Base-by-base conservation (phyloP, 2,797 vertebrate species). In the Tolypeutes matacus region DNA sequence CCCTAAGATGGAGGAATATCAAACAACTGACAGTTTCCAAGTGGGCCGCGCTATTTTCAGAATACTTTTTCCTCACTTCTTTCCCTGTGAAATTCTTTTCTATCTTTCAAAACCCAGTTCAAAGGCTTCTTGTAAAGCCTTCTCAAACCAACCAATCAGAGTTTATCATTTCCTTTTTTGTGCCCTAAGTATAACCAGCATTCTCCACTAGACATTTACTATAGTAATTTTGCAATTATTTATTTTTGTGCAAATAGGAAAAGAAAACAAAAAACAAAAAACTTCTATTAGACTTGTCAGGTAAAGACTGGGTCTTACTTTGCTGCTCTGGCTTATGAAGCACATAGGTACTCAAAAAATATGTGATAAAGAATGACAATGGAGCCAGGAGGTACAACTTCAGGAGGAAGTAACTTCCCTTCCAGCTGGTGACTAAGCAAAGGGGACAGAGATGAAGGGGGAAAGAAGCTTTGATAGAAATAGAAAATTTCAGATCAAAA, bases 361-460 rank as follows among this genome's bases (percentile, higher is more conserved):
- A 75, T 34, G 39, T 89, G 60, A 76, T 69, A 89, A 72, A 60
- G 53, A 72, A 80, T 46, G 65, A 86, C 67, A 69, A 34, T n/a
- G 84, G 82, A 85, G 83, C 20, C 87, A 94, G 76, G 65, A 96
- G 67, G 76, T 87, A 31, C 73, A 49, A 90, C 80, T 96, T 92
- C 49, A 53, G 92, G 86, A 91, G 42, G 53, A 96, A 93, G 84
- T 70, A 80, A 95, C 95, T 87, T 96, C 89, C 75, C 83, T 92
- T 95, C 81, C 51, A 87, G 84, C 85, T 60, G 67, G 53, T 77
- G 90, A 85, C 62, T 72, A 75, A 82, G 81, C 77, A 89, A 94
- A 95, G 51, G 70, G 84, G 80, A 86, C 86, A 87, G 77, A 90
- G 89, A 90, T 65, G 82, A 90, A 81, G 42, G 58, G 58, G 27